Base-by-base conservation (phyloP, 2,888 invertebrate genomes). In the Cerastis leucographa region DNA sequence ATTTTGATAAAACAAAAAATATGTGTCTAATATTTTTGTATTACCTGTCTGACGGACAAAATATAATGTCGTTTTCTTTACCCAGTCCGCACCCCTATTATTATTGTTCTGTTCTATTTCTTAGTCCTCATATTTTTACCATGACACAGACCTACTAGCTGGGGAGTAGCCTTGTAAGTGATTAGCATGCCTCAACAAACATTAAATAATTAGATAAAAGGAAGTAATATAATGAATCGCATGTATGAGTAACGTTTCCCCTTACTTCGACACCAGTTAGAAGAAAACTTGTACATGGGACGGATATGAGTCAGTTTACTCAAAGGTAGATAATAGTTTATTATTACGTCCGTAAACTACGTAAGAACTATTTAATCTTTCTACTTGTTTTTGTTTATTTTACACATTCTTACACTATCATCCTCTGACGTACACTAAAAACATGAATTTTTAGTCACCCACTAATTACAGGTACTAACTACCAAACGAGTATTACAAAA, bases 301-400 rank as follows among this genome's bases (percentile, higher is more conserved):
- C 62, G 83, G 56, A 83, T 73, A 51, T 78, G 73, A 78, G 56
- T 73, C 73, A 66, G 46, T 29, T n/a, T 56, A 61, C 29, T 46
- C 9, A 64, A 40, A 76, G 49, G 71, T 51, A 51, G 22, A 9
- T 51, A 51, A 51, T 22, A 22, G 22, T 51, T 51, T 51, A 22
- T 51, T 22, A 22, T 46, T 44, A 35, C 46, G n/a, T 12, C 51
- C 40, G 69, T 35, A 80, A 64, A 74, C 67, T 64, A 62, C 62
- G 46, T 67, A 8, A 76, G 4, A 35, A 56, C 25, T 62, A 22
- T 61, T 56, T 51, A 59, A 66, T 75, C 61, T 46, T 56, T 35
- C 46, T 61, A 17, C 11, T 19, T 75, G 65, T 65, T 29, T 61
- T 66, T 71, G n/a, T 72, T 44, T 64, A 25, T 35, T 9, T 25